Conservation (phyloP, 2,113 vertebrate genomes). For the Anthoscopus minutus region DNA sequence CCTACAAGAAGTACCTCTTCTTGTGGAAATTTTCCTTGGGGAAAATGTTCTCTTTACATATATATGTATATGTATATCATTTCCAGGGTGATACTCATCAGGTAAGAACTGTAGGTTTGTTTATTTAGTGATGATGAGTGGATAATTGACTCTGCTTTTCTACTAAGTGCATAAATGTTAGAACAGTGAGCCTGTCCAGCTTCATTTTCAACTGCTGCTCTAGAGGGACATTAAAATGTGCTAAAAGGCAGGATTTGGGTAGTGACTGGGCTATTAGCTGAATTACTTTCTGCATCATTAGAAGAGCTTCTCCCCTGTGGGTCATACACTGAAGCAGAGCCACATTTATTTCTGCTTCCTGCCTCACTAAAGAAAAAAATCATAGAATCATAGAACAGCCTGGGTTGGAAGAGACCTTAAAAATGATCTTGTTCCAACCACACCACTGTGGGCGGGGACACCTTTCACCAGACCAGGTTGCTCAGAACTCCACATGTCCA, state of each 20-base stretch:
- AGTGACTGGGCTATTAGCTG: neutral
- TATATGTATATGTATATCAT: neutral
- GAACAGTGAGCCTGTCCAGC: neutral
- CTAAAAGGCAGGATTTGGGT: neutral
- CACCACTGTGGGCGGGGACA: neutral
- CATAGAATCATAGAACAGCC: rapidly evolving
- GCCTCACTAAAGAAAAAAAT: neutral
- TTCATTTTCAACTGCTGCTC: neutral
- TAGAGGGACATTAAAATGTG: neutral
- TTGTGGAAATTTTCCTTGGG: neutral
- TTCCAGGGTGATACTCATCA: neutral
- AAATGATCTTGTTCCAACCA: neutral
- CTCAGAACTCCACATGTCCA: neutral
- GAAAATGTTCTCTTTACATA: neutral
- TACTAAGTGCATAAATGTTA: neutral
- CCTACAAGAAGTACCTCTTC: neutral
- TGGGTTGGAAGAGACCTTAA: neutral
- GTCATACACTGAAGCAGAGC: neutral
- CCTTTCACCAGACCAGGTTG: neutral
- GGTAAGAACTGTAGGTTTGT: neutral
- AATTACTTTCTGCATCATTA: neutral
- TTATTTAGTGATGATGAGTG: neutral
- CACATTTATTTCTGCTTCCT: neutral
- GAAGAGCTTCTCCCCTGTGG: neutral
- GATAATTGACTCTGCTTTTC: neutral